Conservation (phyloP, 2,888 invertebrate species). For the Polyploca ridens region DNA sequence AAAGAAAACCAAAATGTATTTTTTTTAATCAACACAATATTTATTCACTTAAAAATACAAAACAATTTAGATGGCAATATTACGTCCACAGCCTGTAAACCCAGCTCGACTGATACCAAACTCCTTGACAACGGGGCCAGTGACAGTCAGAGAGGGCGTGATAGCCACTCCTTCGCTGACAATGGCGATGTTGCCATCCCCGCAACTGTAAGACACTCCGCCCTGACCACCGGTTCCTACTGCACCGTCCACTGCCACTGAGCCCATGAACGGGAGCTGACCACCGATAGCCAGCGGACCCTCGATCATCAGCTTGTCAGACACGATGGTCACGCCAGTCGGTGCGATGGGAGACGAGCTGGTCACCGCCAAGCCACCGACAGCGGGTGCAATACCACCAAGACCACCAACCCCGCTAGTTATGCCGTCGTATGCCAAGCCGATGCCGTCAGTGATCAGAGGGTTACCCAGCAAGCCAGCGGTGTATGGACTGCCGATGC, state of each 20-base stretch:
- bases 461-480: conserved; percentile 3
- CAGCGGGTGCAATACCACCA: conserved; percentile 18
- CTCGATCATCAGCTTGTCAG: conserved; percentile 32
- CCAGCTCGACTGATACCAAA: conserved; percentile 8
- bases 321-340: conserved; percentile 34
- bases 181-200: conserved; percentile 33
- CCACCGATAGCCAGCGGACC: background rate
- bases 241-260: conserved; percentile 43
- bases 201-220: conserved; percentile 36
- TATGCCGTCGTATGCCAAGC: conserved; percentile 19
- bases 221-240: conserved; percentile 36
- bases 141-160: conserved; percentile 6
- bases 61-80: background rate
- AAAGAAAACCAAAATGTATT: no score
- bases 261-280: conserved; percentile 37
- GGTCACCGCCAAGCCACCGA: conserved; percentile 26
- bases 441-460: background rate
- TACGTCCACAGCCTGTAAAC: background rate
- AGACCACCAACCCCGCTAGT: conserved; percentile 14
- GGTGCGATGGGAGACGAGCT: conserved; percentile 34
- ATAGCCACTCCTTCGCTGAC: conserved; percentile 13
- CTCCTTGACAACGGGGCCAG: conserved; percentile 9
- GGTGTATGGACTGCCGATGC: conserved; percentile 9
- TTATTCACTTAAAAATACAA: background rate
- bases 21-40: background rate